phyloP scores from a whole-genome alignment of 2,888 invertebrate species.

The Odontocolon sp. region DNA sequence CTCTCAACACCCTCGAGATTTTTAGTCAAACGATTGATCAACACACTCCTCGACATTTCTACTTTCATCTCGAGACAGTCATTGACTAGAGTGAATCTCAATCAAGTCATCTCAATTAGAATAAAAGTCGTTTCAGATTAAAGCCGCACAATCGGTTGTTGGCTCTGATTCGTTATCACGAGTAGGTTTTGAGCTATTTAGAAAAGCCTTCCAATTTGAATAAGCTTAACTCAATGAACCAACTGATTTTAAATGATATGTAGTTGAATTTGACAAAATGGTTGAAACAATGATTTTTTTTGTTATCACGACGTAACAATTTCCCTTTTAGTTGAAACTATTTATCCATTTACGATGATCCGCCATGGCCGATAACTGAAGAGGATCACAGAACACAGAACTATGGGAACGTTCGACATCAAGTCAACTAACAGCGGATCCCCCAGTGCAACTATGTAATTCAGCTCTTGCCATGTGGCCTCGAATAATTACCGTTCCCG shows the following conservation, averaged over 20 bases:
- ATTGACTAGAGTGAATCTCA: conserved; percentile 1
- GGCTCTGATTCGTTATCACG: not conserved
- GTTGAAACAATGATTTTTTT: too few relatives aligned
- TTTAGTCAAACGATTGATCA: conserved; percentile 14
- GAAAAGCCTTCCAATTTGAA: too few relatives aligned
- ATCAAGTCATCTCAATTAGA: conserved; percentile 20
- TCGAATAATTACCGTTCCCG: conserved; percentile 70
- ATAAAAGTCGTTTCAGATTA: not conserved
- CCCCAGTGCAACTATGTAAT: conserved; percentile 43
- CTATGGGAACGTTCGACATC: conserved; percentile 1
- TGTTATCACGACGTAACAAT: too few relatives aligned
- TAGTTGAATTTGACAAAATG: too few relatives aligned
- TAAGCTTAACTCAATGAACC: too few relatives aligned
- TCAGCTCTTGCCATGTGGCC: conserved; percentile 56
- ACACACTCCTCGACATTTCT: not conserved
- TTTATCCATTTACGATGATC: too few relatives aligned
- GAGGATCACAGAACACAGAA: not conserved
- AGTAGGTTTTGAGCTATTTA: too few relatives aligned
- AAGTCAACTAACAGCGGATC: conserved; percentile 1
- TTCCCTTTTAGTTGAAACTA: too few relatives aligned
- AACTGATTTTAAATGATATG: too few relatives aligned
- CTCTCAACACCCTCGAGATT: conserved; percentile 33
- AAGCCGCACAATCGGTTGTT: not conserved
- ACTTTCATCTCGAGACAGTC: conserved; percentile 24
- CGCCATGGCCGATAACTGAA: not conserved